phyloP scores from a whole-genome alignment of 2,797 vertebrate genomes.

The Lepidocolaptes lacrymiger region DNA sequence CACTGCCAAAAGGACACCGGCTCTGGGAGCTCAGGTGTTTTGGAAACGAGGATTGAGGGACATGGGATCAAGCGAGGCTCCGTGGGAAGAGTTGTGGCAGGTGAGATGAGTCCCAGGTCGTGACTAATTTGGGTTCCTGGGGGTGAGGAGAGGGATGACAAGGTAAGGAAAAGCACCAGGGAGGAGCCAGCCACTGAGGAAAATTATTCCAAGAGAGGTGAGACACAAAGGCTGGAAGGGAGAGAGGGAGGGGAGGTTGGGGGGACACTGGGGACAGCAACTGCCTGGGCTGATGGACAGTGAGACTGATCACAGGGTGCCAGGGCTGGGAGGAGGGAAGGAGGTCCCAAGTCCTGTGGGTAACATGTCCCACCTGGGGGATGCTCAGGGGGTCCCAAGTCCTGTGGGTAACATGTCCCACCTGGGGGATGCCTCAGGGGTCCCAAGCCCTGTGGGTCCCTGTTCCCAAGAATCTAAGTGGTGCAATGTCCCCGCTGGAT shows the following conservation, averaged over 20 bases:
- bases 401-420: accelerated
- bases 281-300: accelerated
- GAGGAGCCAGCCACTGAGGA: not conserved
- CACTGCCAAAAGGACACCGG: not conserved
- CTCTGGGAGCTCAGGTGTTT: not conserved
- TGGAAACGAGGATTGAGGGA: not conserved
- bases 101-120: not conserved
- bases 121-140: not conserved
- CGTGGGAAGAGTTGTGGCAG: accelerated
- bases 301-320: accelerated
- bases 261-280: not conserved
- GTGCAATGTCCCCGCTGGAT: too few species aligned
- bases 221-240: accelerated
- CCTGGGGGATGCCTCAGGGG: not conserved
- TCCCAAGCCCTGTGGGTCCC: not conserved
- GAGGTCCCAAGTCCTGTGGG: not conserved
- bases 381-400: not conserved
- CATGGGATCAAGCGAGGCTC: accelerated
- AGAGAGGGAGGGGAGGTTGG: not conserved
- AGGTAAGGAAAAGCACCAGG: not conserved
- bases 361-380: not conserved
- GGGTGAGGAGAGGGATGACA: not conserved
- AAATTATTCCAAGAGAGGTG: not conserved
- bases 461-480: not conserved
- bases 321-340: not conserved